Conservation (phyloP, 2,888 invertebrate species). For the Stenolophus ochropezus region DNA sequence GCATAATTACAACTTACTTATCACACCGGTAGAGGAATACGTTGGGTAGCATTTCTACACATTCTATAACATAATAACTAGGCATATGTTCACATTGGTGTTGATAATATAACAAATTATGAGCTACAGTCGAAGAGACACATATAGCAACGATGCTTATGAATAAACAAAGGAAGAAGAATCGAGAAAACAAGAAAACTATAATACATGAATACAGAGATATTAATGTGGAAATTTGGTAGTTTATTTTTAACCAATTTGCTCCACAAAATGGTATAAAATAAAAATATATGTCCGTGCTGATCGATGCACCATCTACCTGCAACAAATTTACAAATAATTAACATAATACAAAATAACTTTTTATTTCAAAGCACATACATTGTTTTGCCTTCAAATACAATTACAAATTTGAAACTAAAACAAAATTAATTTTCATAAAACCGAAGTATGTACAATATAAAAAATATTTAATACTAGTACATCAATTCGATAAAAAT, state of each 20-base stretch:
- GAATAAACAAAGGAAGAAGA: slow-evolving; percentile 35
- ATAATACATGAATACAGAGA: slow-evolving; percentile 55
- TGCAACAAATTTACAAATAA: slow-evolving; percentile 59
- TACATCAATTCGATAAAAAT: too few relatives aligned
- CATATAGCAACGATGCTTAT: slow-evolving; percentile 51
- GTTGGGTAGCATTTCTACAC: slow-evolving; percentile 18
- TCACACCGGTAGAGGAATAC: slow-evolving; percentile 31
- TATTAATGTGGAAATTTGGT: slow-evolving; percentile 52
- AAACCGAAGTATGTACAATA: too few relatives aligned
- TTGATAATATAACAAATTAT: slow-evolving; percentile 53
- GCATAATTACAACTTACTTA: slow-evolving; percentile 33
- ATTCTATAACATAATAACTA: slow-evolving; percentile 52
- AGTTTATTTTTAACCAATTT: slow-evolving; percentile 43
- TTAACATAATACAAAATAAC: neutral
- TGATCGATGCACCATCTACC: slow-evolving; percentile 66
- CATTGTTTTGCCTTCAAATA: neutral
- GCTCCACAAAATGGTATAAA: slow-evolving; percentile 62
- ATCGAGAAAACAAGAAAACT: slow-evolving; percentile 43
- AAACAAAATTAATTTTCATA: too few relatives aligned
- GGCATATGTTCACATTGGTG: slow-evolving; percentile 53
- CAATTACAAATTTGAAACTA: neutral
- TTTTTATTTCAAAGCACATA: neutral
- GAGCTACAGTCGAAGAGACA: slow-evolving; percentile 42
- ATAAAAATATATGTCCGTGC: slow-evolving; percentile 66
- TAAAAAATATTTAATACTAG: too few relatives aligned